These are phyloP conservation scores for Montipora sp. DNA, from an alignment of 64 coral and sea anemone species.

Conservation along the genomic window DNA sequence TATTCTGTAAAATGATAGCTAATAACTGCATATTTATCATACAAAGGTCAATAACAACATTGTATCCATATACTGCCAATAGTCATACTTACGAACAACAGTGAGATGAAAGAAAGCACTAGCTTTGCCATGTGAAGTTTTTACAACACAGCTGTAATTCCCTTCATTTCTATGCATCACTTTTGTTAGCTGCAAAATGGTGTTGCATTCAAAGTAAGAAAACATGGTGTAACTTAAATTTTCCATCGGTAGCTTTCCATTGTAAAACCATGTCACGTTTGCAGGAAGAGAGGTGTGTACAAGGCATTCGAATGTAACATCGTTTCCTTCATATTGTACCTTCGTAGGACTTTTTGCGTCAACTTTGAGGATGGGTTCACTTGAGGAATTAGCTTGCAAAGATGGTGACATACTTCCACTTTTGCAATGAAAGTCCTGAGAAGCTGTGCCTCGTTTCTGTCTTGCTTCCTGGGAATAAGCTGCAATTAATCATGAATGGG, in stretches of 20 bases:
- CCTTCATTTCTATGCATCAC: neutral
- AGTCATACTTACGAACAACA: neutral
- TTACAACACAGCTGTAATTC: constrained; percentile 12
- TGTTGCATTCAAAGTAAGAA: neutral
- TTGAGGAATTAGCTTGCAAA: neutral
- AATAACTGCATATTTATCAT: too few relatives aligned
- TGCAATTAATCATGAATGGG: neutral
- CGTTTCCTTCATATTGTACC: neutral
- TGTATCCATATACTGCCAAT: too few relatives aligned
- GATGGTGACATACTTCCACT: neutral
- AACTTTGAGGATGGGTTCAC: neutral
- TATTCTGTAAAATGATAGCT: too few relatives aligned
- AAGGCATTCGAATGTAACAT: neutral
- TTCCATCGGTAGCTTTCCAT: neutral
- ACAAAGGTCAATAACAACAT: too few relatives aligned
- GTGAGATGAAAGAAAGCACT: neutral
- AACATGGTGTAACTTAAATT: neutral
- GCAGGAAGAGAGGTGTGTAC: neutral
- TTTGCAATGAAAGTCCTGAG: neutral
- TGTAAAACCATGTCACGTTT: constrained; percentile 17
- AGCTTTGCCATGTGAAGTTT: neutral
- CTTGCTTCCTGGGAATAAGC: neutral
- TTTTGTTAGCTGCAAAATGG: neutral
- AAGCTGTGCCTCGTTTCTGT: neutral
- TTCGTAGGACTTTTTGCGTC: neutral